Percentiles rank a stretch among this genome's conserved stretches.
phyloP scores from a whole-genome alignment of 2,797 vertebrate species.

The Acanthurus leucopareius region DNA sequence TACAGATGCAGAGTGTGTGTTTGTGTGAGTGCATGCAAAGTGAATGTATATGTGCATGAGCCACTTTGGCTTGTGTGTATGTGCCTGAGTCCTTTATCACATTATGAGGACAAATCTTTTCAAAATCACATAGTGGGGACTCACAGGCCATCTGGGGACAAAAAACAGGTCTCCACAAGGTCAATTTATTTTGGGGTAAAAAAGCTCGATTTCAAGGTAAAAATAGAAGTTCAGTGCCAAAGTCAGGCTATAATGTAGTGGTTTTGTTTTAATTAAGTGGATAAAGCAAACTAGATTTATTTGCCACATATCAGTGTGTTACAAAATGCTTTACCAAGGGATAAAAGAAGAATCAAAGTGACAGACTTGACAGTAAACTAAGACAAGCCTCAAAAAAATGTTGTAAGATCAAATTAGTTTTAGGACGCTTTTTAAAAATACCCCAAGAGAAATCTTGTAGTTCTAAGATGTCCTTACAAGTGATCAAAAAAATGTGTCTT shows the following conservation, averaged over 20 bases:
- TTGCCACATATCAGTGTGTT: neutral
- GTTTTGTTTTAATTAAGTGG: neutral
- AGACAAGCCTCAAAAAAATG: neutral
- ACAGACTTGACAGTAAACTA: neutral
- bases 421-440: constrained; percentile 1
- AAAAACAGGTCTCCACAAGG: neutral
- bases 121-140: neutral
- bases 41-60: neutral
- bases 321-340: neutral
- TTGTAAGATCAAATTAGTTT: neutral
- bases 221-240: neutral
- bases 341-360: neutral
- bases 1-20: neutral
- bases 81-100: neutral
- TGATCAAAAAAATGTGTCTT: neutral
- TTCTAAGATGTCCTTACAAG: constrained; percentile 8
- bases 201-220: neutral
- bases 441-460: neutral
- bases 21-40: neutral
- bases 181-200: neutral
- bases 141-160: no score
- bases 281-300: neutral
- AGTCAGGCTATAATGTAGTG: no score
- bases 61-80: neutral
- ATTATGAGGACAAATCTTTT: neutral